A percentile compares a stretch with the other conserved stretches of the same genome.
Conservation (phyloP, 2,797 vertebrate genomes). For the Lacerta agilis region DNA sequence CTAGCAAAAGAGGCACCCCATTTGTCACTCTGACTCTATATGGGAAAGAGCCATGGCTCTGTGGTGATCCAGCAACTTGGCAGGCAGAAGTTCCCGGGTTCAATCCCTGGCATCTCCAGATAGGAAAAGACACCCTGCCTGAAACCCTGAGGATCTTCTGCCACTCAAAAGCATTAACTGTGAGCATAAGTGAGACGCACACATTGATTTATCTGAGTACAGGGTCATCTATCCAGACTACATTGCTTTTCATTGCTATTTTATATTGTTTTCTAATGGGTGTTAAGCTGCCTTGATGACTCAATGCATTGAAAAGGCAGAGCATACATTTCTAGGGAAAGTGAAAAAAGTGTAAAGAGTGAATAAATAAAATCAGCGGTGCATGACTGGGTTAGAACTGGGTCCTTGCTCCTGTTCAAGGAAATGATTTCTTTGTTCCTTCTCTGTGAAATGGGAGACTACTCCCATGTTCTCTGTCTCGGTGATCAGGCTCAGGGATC, state of each 20-base stretch:
- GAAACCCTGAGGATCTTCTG: too few relatives aligned
- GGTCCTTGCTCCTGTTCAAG: too few relatives aligned
- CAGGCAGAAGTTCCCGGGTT: too few relatives aligned
- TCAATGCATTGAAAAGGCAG: too few relatives aligned
- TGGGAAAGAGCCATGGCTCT: too few relatives aligned
- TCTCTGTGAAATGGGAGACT: neutral
- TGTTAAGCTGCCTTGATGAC: neutral
- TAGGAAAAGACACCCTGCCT: too few relatives aligned
- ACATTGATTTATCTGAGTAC: neutral
- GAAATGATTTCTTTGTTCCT: neutral
- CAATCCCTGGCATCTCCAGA: too few relatives aligned
- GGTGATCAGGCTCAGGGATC: neutral
- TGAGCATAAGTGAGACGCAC: neutral
- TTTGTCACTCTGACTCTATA: too few relatives aligned
- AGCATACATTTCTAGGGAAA: neutral
- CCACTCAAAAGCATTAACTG: too few relatives aligned
- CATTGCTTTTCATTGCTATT: neutral
- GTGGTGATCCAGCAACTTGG: too few relatives aligned
- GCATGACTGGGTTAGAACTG: neutral
- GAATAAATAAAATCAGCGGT: neutral
- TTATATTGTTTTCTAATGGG: neutral
- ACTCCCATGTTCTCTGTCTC: neutral
- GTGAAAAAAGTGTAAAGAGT: neutral
- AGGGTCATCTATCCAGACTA: neutral
- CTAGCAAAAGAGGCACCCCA: neutral